Base-by-base conservation (phyloP, 2,888 invertebrate species). In the Dendrolimus pini region DNA sequence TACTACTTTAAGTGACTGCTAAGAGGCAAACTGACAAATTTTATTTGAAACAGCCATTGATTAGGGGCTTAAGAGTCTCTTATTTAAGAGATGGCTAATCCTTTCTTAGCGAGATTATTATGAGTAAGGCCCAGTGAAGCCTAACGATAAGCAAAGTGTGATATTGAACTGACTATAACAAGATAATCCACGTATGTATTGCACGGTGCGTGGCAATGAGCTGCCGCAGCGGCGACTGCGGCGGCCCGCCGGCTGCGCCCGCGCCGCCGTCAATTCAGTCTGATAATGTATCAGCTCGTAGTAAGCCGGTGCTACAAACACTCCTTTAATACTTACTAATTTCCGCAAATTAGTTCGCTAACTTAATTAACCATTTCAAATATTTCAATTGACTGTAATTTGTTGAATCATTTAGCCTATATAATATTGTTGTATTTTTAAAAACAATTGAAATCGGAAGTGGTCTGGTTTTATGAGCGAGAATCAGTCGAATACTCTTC, bases 121-220 rank as follows among this genome's bases (percentile, higher is more conserved):
- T n/a, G n/a, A n/a, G n/a, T n/a, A n/a, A n/a, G n/a, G n/a, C n/a
- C n/a, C n/a, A 30, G 30, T 30, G 30, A 30, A 6, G 6, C 3
- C 30, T 47, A 12, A 47, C 47, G 47, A 47, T 47, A 47, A 47
- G 47, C 47, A 47, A 47, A 10, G 47, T 30, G 47, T 47, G 47
- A 47, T 47, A 47, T 47, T 47, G 47, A 47, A 47, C 60, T 52
- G 61, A 47, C 9, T 47, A 47, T 63, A 72, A 60, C 62, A 59
- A 65, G 63, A 62, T 65, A 67, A 73, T 67, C 69, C 69, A 62
- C 60, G 62, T 69, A 65, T 69, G 65, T 69, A 71, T 73, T 67
- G 65, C 75, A 74, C 47, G 71, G 70, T 70, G 72, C 70, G 78
- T 79, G 85, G 85, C 87, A 86, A 84, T 85, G 86, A 84, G 69